Conservation (phyloP, 2,797 vertebrate genomes). For the Danio choprae region DNA sequence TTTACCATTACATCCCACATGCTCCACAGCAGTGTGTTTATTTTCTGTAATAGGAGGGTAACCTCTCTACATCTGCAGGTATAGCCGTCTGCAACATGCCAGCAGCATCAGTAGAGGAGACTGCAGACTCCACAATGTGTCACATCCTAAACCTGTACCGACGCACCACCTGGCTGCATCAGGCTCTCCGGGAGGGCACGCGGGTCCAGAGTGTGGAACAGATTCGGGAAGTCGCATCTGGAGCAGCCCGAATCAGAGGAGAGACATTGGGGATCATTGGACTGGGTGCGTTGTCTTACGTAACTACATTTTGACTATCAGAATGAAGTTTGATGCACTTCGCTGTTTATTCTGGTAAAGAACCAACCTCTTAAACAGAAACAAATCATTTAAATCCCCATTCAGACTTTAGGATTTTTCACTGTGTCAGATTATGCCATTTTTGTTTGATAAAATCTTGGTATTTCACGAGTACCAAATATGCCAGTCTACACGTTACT, state of each 20-base stretch:
- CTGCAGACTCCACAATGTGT: slow-evolving; percentile 95
- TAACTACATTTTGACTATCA: background rate
- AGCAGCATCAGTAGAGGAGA: slow-evolving; percentile 96
- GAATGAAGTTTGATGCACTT: slow-evolving; percentile 2
- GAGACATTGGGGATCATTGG: slow-evolving; percentile 98
- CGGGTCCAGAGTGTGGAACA: slow-evolving; percentile 96
- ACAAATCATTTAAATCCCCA: background rate
- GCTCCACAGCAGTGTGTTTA: background rate
- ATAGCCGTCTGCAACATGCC: slow-evolving; percentile 98
- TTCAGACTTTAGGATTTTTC: too few relatives aligned
- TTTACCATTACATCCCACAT: background rate
- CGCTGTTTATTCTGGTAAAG: background rate
- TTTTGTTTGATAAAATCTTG: too few relatives aligned
- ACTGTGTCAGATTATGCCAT: too few relatives aligned
- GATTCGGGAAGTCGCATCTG: slow-evolving; percentile 97
- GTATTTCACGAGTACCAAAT: too few relatives aligned
- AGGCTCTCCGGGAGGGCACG: slow-evolving; percentile 95
- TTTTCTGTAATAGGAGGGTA: background rate
- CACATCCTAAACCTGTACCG: slow-evolving; percentile 98
- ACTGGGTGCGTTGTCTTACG: slow-evolving; percentile 81
- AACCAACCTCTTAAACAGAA: background rate
- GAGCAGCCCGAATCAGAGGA: slow-evolving; percentile 93
- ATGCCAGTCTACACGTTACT: too few relatives aligned
- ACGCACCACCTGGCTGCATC: slow-evolving; percentile 96
- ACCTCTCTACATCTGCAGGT: slow-evolving; percentile 73